These are phyloP conservation scores for Thymelicus lineola DNA, from an alignment of 2,888 invertebrate genomes.

Conservation along the genomic window DNA sequence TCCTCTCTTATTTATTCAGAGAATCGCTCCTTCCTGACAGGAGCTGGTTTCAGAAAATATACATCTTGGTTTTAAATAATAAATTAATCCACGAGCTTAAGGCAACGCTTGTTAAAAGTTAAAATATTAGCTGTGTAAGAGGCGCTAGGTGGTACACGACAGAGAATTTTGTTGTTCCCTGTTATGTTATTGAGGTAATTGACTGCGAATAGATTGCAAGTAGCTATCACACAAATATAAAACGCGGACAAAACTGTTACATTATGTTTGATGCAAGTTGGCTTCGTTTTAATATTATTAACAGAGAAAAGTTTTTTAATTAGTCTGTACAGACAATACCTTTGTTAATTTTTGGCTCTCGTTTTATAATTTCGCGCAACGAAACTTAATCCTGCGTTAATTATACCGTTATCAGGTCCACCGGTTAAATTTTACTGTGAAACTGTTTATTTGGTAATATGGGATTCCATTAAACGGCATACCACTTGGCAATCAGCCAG, in stretches of 20 bases:
- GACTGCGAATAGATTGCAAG: no score
- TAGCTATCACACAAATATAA: no score
- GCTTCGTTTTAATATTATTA: no score
- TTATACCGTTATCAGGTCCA: neutral
- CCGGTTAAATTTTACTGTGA: conserved; percentile 3
- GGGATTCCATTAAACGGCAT: neutral
- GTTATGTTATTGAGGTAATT: no score
- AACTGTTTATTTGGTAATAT: conserved; percentile 5
- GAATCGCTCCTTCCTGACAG: neutral
- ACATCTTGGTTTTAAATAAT: conserved; percentile 22
- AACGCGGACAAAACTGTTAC: no score
- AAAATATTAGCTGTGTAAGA: neutral
- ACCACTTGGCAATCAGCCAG: conserved; percentile 22
- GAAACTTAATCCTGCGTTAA: neutral
- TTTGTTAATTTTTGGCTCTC: no score
- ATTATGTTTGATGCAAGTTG: no score
- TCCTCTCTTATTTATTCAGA: conserved; percentile 17
- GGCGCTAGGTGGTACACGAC: no score
- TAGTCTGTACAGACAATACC: no score
- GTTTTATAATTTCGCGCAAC: neutral
- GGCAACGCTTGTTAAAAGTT: conserved; percentile 7
- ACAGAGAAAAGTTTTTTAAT: no score
- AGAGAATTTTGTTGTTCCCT: no score
- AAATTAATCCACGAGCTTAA: conserved; percentile 14
- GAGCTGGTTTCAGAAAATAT: conserved; percentile 6